Evolutionary conservation across 2,113 vertebrate species (phyloP).

Genomic region (Falcunculus frontatus): DNA sequence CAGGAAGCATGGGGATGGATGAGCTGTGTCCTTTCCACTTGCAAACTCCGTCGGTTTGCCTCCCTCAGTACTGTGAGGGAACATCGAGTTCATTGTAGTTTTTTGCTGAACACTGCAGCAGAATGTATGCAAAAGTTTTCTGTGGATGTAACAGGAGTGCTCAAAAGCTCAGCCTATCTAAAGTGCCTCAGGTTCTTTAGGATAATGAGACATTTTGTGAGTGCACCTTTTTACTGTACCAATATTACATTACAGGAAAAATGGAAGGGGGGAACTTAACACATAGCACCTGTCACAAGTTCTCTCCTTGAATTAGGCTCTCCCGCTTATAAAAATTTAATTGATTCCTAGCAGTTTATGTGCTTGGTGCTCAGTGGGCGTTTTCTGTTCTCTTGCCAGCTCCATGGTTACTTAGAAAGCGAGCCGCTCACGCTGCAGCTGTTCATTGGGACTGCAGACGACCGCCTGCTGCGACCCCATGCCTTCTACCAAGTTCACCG

Average conservation of each 20-base stretch:
- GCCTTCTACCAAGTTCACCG: conserved; percentile 98
- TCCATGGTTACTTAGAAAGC: conserved; percentile 90
- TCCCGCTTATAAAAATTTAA: conserved; percentile 49
- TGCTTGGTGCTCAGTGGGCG: conserved; percentile 65
- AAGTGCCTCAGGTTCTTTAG: conserved; percentile 22
- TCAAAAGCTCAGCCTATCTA: not conserved
- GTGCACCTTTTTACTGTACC: conserved; percentile 59
- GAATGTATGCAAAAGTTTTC: not conserved
- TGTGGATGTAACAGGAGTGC: not conserved
- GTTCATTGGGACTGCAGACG: conserved; percentile 96
- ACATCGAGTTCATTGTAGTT: not conserved
- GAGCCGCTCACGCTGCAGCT: conserved; percentile 94
- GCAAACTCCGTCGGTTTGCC: not conserved
- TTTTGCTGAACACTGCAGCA: not conserved
- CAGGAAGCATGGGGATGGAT: not conserved
- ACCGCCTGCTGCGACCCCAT: conserved; percentile 93
- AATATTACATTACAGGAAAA: conserved; percentile 30
- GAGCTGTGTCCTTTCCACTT: not conserved
- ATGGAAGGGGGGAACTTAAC: not conserved
- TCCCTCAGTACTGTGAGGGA: not conserved
- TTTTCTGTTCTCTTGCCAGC: conserved; percentile 84
- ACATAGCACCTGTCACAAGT: conserved; percentile 50
- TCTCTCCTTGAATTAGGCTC: conserved; percentile 32
- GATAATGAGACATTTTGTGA: conserved; percentile 56
- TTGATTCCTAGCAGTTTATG: conserved; percentile 32